Base-by-base conservation (phyloP, 2,797 vertebrate species). In the Etheostoma nigrum region DNA sequence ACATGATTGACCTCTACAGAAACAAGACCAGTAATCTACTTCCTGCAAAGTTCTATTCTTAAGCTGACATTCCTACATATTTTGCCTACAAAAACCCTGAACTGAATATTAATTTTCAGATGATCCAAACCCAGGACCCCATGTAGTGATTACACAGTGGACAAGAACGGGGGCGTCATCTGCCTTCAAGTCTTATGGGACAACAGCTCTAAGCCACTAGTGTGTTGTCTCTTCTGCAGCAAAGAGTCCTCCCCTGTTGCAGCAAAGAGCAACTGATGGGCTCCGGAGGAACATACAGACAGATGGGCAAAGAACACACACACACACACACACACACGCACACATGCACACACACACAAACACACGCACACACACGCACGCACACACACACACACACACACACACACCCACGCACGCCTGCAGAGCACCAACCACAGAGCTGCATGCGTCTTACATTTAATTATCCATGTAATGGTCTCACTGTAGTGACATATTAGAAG, bases 391-490 rank as follows among this genome's bases (percentile, higher is more conserved):
- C 25, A 23, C 21, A 23, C 36, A 67, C 47, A 69, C 44, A 69
- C 4, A 23, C 13, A 69, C n/a, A 52, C 23, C 47, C 52, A 53
- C 25, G 42, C 33, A 65, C 78, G 54, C 81, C 75, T 67, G 79
- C 51, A 78, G 78, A 78, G 77, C 71, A 76, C 40, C 71, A 51
- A 76, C 40, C 71, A 51, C 65, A 58, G 83, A 78, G 76, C 76
- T 76, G 63, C 78, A 78, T 18, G 66, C 72, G 69, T 53, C 69
- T 76, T 74, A 81, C 81, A 79, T 84, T 87, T 88, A 88, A 88
- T 88, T 88, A 89, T 74, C 72, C 16, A 65, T 63, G 62, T 71
- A 75, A 78, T 75, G 79, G 53, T 77, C 73, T 65, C 54, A 53
- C 64, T 75, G 79, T 62, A 64, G 63, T 15, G 51, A 62, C 62